A percentile compares a stretch with the other conserved stretches of the same genome.
Evolutionary conservation across 2,113 vertebrate genomes (phyloP).

Genomic region (Rhinoderma darwinii): DNA sequence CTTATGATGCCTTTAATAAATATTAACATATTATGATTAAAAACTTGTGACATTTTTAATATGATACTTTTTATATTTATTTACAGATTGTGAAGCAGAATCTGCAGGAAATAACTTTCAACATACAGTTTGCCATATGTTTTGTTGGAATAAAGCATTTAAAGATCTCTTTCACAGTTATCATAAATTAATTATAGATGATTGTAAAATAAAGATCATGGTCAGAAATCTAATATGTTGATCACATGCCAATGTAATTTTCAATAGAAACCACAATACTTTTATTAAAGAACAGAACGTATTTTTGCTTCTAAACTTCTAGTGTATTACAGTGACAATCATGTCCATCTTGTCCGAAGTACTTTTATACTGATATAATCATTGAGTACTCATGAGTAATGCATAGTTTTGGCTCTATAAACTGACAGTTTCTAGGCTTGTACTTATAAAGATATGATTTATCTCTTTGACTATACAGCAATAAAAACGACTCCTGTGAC

Average conservation of each 20-base stretch:
- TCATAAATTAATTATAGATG: neutral
- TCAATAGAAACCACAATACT: neutral
- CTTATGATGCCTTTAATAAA: too few relatives aligned
- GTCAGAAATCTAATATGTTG: slow-evolving; percentile 31
- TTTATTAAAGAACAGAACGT: neutral
- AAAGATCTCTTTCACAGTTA: neutral
- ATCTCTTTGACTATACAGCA: neutral
- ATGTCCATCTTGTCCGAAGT: neutral
- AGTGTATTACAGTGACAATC: neutral
- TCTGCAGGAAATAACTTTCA: neutral
- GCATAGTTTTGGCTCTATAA: neutral
- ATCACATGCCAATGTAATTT: slow-evolving; percentile 5
- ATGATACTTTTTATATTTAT: neutral
- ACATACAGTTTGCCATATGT: neutral
- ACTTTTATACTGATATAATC: neutral
- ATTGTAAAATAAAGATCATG: neutral
- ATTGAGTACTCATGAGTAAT: neutral
- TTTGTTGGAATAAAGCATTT: neutral
- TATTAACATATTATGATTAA: too few relatives aligned
- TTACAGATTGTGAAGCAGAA: neutral
- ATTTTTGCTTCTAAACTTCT: neutral
- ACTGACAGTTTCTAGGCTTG: slow-evolving; percentile 22
- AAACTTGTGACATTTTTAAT: too few relatives aligned
- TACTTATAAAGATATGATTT: slow-evolving; percentile 36
- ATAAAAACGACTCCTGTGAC: neutral